These are phyloP conservation scores for Drosophila tropicalis DNA, from an alignment of 1,140 invertebrate species.

Conservation along the genomic window DNA sequence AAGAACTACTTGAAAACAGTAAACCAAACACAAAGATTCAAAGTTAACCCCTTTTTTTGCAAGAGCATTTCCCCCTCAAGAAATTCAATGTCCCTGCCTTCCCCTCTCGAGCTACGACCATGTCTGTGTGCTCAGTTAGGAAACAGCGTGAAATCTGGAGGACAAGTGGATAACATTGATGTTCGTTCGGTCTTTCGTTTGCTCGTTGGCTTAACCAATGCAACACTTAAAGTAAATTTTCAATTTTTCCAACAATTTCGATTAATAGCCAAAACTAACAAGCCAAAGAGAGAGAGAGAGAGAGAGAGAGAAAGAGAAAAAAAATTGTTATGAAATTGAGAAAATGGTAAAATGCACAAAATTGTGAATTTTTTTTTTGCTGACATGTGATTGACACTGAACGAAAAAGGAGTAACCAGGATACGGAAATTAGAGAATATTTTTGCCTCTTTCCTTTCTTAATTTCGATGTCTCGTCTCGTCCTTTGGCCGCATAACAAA, in stretches of 20 bases:
- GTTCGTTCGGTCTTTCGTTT: background rate
- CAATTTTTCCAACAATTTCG: constrained; percentile 3
- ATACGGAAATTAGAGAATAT: background rate
- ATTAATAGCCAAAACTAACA: background rate
- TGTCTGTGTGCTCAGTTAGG: constrained; percentile 1
- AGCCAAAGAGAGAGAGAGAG: background rate
- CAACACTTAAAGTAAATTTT: background rate
- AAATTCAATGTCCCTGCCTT: too few relatives aligned
- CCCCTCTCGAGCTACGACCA: too few relatives aligned
- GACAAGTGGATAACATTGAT: constrained; percentile 11
- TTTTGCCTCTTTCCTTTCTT: background rate
- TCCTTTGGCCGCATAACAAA: constrained; percentile 33
- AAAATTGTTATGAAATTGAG: constrained; percentile 4
- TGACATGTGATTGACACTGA: constrained; percentile 51
- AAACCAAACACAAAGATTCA: too few relatives aligned
- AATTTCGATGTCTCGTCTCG: background rate
- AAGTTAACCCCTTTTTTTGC: too few relatives aligned
- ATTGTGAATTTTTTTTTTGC: background rate
- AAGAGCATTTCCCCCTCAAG: too few relatives aligned
- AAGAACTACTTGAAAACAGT: too few relatives aligned
- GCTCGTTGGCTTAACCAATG: background rate
- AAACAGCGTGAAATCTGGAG: background rate
- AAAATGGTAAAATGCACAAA: constrained; percentile 33
- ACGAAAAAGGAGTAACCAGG: constrained; percentile 16
- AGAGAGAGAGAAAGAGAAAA: background rate